Evolutionary conservation across 2,797 vertebrate species (phyloP).

Genomic region (Centroberyx gerrardi): DNA sequence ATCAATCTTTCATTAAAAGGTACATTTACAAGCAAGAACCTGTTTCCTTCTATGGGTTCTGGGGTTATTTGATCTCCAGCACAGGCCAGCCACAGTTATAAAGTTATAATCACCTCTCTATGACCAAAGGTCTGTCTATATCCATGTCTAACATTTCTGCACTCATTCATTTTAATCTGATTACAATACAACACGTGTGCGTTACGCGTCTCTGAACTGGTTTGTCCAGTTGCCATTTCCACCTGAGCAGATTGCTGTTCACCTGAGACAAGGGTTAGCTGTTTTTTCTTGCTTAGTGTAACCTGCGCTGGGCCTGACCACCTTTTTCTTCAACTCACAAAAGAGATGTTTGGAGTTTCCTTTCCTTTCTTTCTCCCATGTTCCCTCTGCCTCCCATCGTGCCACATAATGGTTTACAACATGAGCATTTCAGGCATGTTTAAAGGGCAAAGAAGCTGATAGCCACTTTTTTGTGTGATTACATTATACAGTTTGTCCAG

Average conservation of each 20-base stretch:
- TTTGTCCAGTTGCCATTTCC: slow-evolving; percentile 62
- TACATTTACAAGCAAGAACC: no score
- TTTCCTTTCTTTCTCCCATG: background rate
- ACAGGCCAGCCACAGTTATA: no score
- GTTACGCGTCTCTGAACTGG: slow-evolving; percentile 51
- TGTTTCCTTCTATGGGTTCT: no score
- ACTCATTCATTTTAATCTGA: slow-evolving; percentile 27
- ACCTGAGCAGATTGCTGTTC: slow-evolving; percentile 16
- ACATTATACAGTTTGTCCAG: background rate
- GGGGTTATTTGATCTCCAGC: no score
- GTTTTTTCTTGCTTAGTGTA: background rate
- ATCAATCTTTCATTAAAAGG: no score
- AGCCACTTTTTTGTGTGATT: background rate
- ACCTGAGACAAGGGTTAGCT: slow-evolving; percentile 8
- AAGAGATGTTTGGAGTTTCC: background rate
- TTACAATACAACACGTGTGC: slow-evolving; percentile 15
- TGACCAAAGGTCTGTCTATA: background rate
- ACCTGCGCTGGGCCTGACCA: background rate
- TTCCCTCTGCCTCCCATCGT: background rate
- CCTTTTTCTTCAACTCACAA: background rate
- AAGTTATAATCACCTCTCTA: no score
- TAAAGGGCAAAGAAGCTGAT: background rate
- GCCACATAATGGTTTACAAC: background rate
- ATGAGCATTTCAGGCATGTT: slow-evolving; percentile 28
- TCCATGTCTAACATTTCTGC: background rate